These are phyloP conservation scores for Sebastiscus albofasciatus DNA, from an alignment of 2,797 vertebrate species.

Conservation along the genomic window DNA sequence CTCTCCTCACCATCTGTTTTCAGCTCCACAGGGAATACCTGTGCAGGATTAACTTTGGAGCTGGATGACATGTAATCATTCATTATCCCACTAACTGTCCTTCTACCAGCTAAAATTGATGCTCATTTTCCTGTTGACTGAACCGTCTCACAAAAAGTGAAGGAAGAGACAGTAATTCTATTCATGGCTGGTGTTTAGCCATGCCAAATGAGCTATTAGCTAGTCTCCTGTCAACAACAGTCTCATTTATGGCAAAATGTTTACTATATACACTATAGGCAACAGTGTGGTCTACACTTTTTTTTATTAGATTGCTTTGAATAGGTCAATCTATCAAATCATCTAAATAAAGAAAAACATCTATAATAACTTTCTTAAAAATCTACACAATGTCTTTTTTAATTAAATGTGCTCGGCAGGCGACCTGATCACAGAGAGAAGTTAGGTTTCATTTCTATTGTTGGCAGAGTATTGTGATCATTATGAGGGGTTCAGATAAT, in stretches of 20 bases:
- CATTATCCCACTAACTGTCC: constrained; percentile 83
- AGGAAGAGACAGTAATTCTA: constrained; percentile 54
- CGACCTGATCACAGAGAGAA: not conserved
- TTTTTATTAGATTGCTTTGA: not conserved
- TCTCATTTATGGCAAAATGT: constrained; percentile 22
- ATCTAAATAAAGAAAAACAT: not conserved
- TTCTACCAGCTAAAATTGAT: constrained; percentile 77
- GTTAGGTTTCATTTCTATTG: not conserved
- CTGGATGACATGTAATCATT: constrained; percentile 81
- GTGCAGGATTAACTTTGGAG: constrained; percentile 77
- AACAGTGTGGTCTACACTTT: not conserved
- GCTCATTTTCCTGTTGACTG: constrained; percentile 85
- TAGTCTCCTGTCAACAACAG: constrained; percentile 37
- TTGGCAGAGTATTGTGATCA: not conserved
- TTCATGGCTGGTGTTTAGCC: constrained; percentile 41
- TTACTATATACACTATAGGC: not conserved
- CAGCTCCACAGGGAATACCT: constrained; percentile 80
- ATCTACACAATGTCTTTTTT: not conserved
- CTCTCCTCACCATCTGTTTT: constrained; percentile 79
- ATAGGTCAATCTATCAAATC: not conserved
- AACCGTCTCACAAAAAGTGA: constrained; percentile 68
- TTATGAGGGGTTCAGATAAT: constrained; percentile 9
- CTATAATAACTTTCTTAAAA: not conserved
- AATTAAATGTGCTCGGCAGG: constrained; percentile 1
- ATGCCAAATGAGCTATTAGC: constrained; percentile 51